A percentile compares a stretch with the other conserved stretches of the same genome.
phyloP scores from a whole-genome alignment of 2,113 vertebrate species.

The Semnornis frantzii region DNA sequence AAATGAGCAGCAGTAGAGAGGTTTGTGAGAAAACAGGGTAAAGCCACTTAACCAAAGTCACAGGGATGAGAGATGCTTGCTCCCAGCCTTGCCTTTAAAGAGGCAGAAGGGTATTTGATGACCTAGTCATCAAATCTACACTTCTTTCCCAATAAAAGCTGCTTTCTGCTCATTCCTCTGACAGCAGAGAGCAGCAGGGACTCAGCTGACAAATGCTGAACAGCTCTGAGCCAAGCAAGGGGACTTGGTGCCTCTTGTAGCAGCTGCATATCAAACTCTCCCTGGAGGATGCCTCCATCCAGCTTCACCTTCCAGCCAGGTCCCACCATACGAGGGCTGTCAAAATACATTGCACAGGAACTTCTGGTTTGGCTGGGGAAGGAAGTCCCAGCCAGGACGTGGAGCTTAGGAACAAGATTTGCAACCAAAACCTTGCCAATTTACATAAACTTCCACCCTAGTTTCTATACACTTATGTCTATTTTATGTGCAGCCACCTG shows the following conservation, averaged over 20 bases:
- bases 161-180: background rate
- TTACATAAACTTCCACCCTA: slow-evolving; percentile 71
- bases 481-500: slow-evolving; percentile 65
- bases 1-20: background rate
- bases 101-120: background rate
- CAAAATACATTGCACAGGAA: background rate
- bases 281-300: background rate
- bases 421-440: slow-evolving; percentile 64
- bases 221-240: accelerated
- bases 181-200: background rate
- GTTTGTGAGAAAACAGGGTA: background rate
- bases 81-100: background rate
- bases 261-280: too few species aligned
- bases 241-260: background rate
- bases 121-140: accelerated
- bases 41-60: background rate
- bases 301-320: background rate
- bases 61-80: background rate
- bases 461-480: slow-evolving; percentile 78
- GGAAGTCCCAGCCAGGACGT: background rate
- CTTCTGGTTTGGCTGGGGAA: background rate
- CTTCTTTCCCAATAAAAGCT: background rate
- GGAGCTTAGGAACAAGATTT: background rate
- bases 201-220: background rate
- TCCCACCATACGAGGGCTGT: accelerated